Percentiles rank a stretch among this genome's conserved stretches.
Conservation (phyloP, 2,113 vertebrate species). For the Mustela lutreola region DNA sequence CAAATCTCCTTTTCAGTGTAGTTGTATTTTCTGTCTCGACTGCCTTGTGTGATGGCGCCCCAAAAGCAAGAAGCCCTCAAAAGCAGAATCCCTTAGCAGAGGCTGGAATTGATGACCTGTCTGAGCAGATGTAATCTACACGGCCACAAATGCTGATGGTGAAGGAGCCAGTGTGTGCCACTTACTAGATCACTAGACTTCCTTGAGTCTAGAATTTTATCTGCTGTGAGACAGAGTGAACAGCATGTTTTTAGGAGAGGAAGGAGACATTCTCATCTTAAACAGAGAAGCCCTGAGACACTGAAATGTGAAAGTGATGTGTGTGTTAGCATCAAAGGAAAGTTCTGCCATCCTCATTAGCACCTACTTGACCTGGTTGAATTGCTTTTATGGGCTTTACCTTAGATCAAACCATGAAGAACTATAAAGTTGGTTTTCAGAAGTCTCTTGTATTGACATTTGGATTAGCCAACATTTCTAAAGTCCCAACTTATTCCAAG, state of each 20-base stretch:
- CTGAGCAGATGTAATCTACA: neutral
- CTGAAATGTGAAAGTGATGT: neutral
- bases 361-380: neutral
- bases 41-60: neutral
- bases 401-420: neutral
- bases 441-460: neutral
- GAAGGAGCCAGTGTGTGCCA: fast-evolving
- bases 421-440: neutral
- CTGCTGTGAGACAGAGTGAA: neutral
- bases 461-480: neutral
- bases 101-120: neutral
- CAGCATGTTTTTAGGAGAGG: neutral
- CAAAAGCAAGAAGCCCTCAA: neutral
- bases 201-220: constrained; percentile 12
- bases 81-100: neutral
- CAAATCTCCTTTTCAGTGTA: neutral
- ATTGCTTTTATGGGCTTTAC: neutral
- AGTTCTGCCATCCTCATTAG: neutral
- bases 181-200: neutral
- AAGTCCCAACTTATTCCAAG: neutral
- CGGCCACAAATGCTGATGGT: neutral
- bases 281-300: neutral
- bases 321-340: neutral
- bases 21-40: neutral
- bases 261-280: neutral